Evolutionary conservation across 2,888 invertebrate genomes (phyloP).

Genomic region (Sphaerophoria taeniata): DNA sequence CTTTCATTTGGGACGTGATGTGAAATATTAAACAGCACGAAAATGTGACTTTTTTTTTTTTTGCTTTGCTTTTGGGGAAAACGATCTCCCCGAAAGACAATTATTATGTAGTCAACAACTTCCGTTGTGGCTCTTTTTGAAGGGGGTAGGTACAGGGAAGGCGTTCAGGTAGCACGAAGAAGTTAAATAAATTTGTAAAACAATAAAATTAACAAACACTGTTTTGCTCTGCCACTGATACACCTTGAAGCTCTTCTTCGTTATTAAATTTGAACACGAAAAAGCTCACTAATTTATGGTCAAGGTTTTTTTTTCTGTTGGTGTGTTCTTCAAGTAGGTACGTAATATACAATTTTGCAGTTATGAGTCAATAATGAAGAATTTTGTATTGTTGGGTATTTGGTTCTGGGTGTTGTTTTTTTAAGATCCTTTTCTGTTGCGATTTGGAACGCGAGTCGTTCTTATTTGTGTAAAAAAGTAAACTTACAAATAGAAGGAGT

Average conservation of each 20-base stretch:
- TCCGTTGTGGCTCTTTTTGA: not conserved
- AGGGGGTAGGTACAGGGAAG: not conserved
- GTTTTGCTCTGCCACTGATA: not conserved
- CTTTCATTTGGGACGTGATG: slow-evolving; percentile 70
- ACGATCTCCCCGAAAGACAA: no score
- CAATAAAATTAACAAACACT: not conserved
- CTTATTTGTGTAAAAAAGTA: no score
- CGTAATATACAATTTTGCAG: slow-evolving; percentile 14
- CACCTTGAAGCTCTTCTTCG: slow-evolving; percentile 12
- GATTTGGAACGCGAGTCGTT: no score
- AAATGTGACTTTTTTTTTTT: slow-evolving; percentile 3
- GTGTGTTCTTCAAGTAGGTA: slow-evolving; percentile 40
- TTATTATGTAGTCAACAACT: not conserved
- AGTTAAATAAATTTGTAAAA: not conserved
- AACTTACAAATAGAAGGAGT: no score
- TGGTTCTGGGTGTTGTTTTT: no score
- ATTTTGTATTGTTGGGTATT: slow-evolving; percentile 5
- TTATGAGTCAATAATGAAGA: slow-evolving; percentile 47
- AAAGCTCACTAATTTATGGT: slow-evolving; percentile 55
- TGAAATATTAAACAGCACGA: slow-evolving; percentile 26
- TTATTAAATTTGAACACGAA: slow-evolving; percentile 68
- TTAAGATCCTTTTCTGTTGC: no score
- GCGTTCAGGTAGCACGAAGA: not conserved
- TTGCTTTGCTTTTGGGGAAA: no score
- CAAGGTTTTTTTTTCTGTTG: slow-evolving; percentile 50